Evolutionary conservation across 1,140 invertebrate genomes (phyloP).

Genomic region (Hyles vespertilio): DNA sequence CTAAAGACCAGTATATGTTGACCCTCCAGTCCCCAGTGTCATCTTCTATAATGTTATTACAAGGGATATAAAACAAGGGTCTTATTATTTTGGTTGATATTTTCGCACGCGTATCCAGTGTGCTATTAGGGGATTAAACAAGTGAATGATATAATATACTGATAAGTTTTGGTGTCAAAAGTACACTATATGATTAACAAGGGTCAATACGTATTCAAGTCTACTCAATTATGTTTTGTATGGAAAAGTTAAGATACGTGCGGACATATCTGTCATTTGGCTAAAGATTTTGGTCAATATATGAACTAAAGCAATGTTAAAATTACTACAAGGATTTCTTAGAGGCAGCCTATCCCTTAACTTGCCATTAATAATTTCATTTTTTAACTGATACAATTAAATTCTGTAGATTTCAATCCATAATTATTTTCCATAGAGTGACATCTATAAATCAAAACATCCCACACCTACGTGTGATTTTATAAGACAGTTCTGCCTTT

Average conservation of each 20-base stretch:
- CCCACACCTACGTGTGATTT: too few species aligned
- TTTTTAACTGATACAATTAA: too few species aligned
- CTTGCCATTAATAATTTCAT: too few species aligned
- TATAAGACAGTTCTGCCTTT: too few species aligned
- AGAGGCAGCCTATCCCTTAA: too few species aligned
- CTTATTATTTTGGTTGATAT: conserved; percentile 16
- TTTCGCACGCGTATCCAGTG: conserved; percentile 54
- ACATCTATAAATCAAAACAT: too few species aligned
- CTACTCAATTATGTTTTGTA: too few species aligned
- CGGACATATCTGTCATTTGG: neutral
- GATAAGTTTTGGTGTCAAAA: conserved; percentile 33
- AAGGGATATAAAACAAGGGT: conserved; percentile 1
- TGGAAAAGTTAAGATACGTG: neutral
- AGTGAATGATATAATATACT: conserved; percentile 34
- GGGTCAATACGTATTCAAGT: too few species aligned
- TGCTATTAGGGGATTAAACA: conserved; percentile 34
- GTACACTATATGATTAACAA: too few species aligned
- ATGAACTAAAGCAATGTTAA: neutral
- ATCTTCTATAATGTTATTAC: neutral
- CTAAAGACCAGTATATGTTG: conserved; percentile 24
- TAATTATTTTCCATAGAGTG: too few species aligned
- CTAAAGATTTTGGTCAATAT: neutral
- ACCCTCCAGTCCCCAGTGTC: conserved; percentile 14
- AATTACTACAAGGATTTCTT: too few species aligned
- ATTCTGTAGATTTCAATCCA: too few species aligned